Base-by-base conservation (phyloP, 2,113 vertebrate genomes). In the Arizona elegans region DNA sequence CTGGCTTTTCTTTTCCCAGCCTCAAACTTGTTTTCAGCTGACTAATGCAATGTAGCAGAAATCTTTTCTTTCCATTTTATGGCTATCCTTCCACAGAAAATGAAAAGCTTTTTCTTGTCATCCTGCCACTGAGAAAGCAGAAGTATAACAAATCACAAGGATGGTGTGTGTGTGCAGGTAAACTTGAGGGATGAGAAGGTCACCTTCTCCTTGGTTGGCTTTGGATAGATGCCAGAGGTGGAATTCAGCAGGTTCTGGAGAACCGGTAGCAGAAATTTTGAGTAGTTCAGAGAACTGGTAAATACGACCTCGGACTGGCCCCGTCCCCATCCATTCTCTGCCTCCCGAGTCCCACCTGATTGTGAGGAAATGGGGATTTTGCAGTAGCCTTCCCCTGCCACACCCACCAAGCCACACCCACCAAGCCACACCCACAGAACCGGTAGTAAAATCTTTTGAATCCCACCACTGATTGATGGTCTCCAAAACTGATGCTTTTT, bases 31-130 rank as follows among this genome's bases (percentile, higher is more conserved):
- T 81, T 81, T 96, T 96, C 95, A 94, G 95, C 94, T 95, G 95
- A 97, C 95, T 95, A 95, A 95, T 95, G 95, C 95, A 96, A 93
- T 96, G 96, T 91, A 93, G 93, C 56, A 92, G 91, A 94, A 95
- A 96, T 92, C 94, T 96, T 96, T 92, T 91, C 92, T 94, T 75
- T 93, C 55, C 93, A 95, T 96, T 94, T 97, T 96, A 97, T 86
- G 50, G 94, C 91, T 95, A 95, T 91, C 94, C 93, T 96, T 95
- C 70, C 95, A 94, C 95, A 95, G 96, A 94, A 90, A 90, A 96
- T 94, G 92, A 95, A 96, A 94, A 92, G 54, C 93, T 94, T 94
- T 95, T 94, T 94, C 91, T 95, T 96, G 94, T 92, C 95, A 94
- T 94, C 94, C 93, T 95, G 96, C 94, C 94, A 90, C 93, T 94